Conservation (phyloP, 2,888 invertebrate species). For the Eupithecia dodoneata region DNA sequence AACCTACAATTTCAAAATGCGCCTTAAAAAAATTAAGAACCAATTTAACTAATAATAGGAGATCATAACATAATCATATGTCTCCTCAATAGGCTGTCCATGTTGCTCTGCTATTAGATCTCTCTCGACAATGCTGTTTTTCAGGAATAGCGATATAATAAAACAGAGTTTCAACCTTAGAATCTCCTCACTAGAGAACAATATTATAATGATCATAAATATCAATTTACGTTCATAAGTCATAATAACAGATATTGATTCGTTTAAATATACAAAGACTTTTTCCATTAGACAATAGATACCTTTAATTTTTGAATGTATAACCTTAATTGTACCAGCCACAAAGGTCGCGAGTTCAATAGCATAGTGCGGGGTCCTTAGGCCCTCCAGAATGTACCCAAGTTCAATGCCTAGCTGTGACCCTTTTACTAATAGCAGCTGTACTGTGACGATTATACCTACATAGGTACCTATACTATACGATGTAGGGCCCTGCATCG, state of each 20-base stretch:
- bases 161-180: not conserved
- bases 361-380: slow-evolving; percentile 7
- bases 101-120: not conserved
- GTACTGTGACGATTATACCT: not conserved
- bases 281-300: not conserved
- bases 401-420: slow-evolving; percentile 21
- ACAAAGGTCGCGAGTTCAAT: slow-evolving; percentile 20
- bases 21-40: not conserved
- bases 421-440: slow-evolving; percentile 6
- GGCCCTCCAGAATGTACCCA: not conserved
- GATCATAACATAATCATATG: not conserved
- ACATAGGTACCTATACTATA: not conserved
- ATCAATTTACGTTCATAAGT: not conserved
- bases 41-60: not conserved
- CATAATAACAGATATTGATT: not conserved
- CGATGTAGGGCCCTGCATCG: not conserved
- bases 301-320: not conserved
- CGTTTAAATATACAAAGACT: not conserved
- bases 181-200: not conserved
- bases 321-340: slow-evolving; percentile 4
- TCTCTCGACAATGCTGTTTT: not conserved
- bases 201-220: not conserved
- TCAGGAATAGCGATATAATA: not conserved
- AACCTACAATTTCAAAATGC: not conserved
- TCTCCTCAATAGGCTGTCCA: not conserved